These are phyloP conservation scores for Caradrina clavipalpis DNA, from an alignment of 2,888 invertebrate species.

Conservation along the genomic window DNA sequence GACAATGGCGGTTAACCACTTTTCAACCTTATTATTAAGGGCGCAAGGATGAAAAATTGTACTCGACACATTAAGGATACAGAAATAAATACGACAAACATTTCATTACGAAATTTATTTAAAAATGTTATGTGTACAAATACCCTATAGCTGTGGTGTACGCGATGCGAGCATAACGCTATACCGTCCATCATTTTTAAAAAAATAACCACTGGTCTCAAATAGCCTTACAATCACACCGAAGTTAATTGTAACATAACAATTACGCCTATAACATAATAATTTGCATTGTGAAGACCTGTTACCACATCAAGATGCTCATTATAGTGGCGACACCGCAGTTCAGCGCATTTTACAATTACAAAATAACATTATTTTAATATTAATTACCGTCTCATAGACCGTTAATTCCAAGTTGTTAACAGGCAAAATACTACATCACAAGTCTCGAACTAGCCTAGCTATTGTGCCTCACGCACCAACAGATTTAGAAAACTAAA, in stretches of 20 bases:
- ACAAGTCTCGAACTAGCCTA: constrained; percentile 69
- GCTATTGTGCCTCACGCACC: constrained; percentile 68
- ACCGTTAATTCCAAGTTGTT: constrained; percentile 72
- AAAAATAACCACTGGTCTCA: constrained; percentile 65
- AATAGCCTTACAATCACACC: constrained; percentile 58
- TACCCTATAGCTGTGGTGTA: constrained; percentile 82
- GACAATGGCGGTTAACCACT: too few species aligned
- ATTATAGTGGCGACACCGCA: constrained; percentile 36
- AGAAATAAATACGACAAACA: constrained; percentile 31
- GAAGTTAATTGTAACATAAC: constrained; percentile 49
- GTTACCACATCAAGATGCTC: constrained; percentile 36
- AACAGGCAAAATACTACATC: constrained; percentile 72
- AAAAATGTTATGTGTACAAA: constrained; percentile 87
- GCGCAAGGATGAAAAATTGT: too few species aligned
- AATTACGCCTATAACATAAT: constrained; percentile 56
- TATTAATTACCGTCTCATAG: constrained; percentile 76
- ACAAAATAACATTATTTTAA: constrained; percentile 61
- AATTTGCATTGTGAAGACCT: constrained; percentile 51
- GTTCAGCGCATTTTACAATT: constrained; percentile 41
- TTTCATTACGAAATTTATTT: constrained; percentile 80
- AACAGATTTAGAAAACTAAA: constrained; percentile 54
- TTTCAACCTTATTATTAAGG: too few species aligned
- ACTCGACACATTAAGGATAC: background rate
- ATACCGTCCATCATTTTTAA: constrained; percentile 61
- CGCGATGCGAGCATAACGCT: constrained; percentile 74